A percentile compares a stretch with the other conserved stretches of the same genome.
Evolutionary conservation across 2,888 invertebrate species (phyloP).

Genomic region (Dromius quadrimaculatus): DNA sequence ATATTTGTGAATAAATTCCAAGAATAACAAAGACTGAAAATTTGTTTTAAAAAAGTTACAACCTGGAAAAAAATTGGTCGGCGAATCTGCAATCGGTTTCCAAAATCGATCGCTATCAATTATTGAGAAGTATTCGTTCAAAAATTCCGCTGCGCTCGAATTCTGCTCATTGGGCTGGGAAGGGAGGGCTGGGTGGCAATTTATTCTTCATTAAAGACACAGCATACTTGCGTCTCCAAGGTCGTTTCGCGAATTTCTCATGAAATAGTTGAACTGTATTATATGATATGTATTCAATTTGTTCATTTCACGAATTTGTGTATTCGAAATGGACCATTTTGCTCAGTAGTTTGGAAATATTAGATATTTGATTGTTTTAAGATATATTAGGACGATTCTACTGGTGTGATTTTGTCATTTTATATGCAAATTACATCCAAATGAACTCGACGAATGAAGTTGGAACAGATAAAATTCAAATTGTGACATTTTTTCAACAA

Average conservation of each 20-base stretch:
- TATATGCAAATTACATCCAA: too few species aligned
- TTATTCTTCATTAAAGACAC: conserved; percentile 41
- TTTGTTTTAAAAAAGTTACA: conserved; percentile 28
- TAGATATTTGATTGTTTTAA: too few species aligned
- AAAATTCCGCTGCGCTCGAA: conserved; percentile 13
- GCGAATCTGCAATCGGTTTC: conserved; percentile 30
- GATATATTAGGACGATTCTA: too few species aligned
- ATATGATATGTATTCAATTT: too few species aligned
- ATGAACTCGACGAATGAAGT: too few species aligned
- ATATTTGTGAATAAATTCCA: conserved; percentile 25
- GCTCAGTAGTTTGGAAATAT: too few species aligned
- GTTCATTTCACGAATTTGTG: too few species aligned
- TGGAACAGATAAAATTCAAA: too few species aligned
- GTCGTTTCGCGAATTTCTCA: conserved; percentile 25
- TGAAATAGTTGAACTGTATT: conserved; percentile 27
- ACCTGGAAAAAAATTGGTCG: conserved; percentile 26
- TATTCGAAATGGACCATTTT: too few species aligned
- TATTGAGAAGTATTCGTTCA: conserved; percentile 37
- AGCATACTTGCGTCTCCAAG: conserved; percentile 20
- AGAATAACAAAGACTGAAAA: conserved; percentile 27
- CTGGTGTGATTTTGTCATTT: too few species aligned
- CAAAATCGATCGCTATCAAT: conserved; percentile 39
- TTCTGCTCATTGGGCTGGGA: not conserved
- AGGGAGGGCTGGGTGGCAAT: conserved; percentile 13
- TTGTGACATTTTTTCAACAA: too few species aligned